Evolutionary conservation across 1,140 invertebrate genomes (phyloP).

Genomic region (Coptotermes formosanus): DNA sequence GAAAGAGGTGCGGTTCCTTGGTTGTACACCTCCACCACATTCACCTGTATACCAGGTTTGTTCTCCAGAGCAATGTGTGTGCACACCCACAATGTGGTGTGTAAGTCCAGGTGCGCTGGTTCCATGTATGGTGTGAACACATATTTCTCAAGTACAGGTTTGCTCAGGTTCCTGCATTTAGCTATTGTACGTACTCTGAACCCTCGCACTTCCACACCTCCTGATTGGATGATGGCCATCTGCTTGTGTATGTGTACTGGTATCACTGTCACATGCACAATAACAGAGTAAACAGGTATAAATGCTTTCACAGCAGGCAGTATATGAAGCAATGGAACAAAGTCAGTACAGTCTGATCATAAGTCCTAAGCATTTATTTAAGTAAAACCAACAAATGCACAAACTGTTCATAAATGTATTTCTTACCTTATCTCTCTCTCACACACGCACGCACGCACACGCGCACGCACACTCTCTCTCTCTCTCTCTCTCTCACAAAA

Average conservation of each 20-base stretch:
- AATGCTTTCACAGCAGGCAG: too few species aligned
- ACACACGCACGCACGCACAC: too few species aligned
- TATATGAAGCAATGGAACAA: too few species aligned
- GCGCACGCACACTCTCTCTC: too few species aligned
- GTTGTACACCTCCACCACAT: constrained; percentile 61
- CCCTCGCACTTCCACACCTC: constrained; percentile 57
- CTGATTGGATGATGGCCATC: constrained; percentile 46
- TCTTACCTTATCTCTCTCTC: too few species aligned
- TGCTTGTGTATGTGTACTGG: constrained; percentile 16
- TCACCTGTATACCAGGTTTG: constrained; percentile 63
- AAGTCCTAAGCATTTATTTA: too few species aligned
- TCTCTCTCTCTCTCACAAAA: too few species aligned
- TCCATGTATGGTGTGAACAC: constrained; percentile 53
- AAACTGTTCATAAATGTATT: too few species aligned
- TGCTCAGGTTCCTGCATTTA: constrained; percentile 35
- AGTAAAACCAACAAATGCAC: too few species aligned
- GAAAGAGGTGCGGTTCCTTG: constrained; percentile 48
- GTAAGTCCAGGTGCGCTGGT: not conserved
- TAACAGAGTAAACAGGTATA: too few species aligned
- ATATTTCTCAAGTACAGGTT: constrained; percentile 41
- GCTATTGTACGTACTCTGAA: constrained; percentile 57
- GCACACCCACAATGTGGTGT: constrained; percentile 49
- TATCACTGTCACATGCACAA: constrained; percentile 43
- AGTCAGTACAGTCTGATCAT: too few species aligned
- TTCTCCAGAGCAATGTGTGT: constrained; percentile 81